Base-by-base conservation (phyloP, 2,888 invertebrate species). In the Perdita meconis region DNA sequence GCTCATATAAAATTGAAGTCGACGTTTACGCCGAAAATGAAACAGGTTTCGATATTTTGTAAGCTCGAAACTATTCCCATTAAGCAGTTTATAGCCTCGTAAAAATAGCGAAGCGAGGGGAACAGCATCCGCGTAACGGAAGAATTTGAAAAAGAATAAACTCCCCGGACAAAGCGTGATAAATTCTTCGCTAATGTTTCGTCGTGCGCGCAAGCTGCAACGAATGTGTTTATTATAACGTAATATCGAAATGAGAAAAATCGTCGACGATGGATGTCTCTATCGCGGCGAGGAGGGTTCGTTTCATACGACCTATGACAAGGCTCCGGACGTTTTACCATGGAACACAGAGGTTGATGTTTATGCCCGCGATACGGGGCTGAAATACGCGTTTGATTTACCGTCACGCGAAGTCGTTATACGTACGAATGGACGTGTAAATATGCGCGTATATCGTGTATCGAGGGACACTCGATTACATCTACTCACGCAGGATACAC, bases 381-480 rank as follows among this genome's bases (percentile, higher is more conserved):
- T 63, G 22, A 74, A 78, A 78, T 42, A 50, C 50, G 19, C 8
- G n/a, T 55, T 73, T 73, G 55, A 73, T 73, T 68, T 36, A 67
- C 36, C 57, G 63, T 64, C 73, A 69, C 71, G 64, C 74, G 60
- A 66, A 80, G 73, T 82, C 82, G 84, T 87, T 84, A 82, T 83
- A 81, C 74, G 67, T 36, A 42, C 51, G 55, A 65, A 65, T 38
- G 51, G 65, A 64, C 60, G 42, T 38, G 69, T 50, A 65, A 69
- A 69, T 57, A 65, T 56, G 24, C 53, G 26, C 68, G 64, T 56
- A 60, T 60, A 70, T 60, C 65, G 73, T 76, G 77, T 67, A 75
- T 80, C 78, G 73, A 85, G 77, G 84, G 81, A 83, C 85, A 83
- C 80, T 85, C 81, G 86, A 87, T 87, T 85, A 84, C 82, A 79